Evolutionary conservation across 30 jellyfish, hydroid and myxozoan species (phyloP), one percentile per base, ranked within the genome.

Genomic region (Hydractinia symbiolongicarpus): DNA sequence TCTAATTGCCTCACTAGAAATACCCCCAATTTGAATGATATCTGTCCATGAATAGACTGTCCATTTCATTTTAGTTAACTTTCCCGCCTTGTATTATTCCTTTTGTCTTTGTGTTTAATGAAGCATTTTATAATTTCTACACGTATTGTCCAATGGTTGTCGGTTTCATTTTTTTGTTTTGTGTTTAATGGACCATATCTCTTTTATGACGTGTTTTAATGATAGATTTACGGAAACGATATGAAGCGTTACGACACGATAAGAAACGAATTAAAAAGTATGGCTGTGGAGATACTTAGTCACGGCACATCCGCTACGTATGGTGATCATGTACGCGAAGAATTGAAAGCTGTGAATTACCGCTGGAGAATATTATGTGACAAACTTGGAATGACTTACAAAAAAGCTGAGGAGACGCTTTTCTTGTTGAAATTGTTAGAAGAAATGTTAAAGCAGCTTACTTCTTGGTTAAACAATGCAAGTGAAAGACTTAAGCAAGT

Each of bases 381-480:
- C 66, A 83, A 60, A 8, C 87, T 88, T 53, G 96, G 95, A 10
- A 64, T 79, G 76, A 79, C 96, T 53, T 78, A 81, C 58, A 74
- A 77, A 55, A 67, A 61, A 30, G 95, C 83, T 13, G 95, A 85
- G 44, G 96, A 79, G 55, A 71, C 94, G 72, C 73, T 84, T 58
- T 94, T 94, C 67, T 66, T 85, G 66, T 82, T 94, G 94, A 89
- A 79, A 49, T 55, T 94, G 40, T 70, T 94, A 5, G 96, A 88
- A 66, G 96, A 95, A 54, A 78, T 94, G 94, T 72, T 94, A 86
- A 94, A 85, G 5, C 83, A 83, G 57, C 81, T 94, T 76, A 85
- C 77, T 75, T 76, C 54, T 5, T 94, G 99, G 99, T 75, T 94
- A 76, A 72, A 66, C 55, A 83, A 78, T 5, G 78, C 81, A 52